A percentile compares a stretch with the other conserved stretches of the same genome.
Conservation (phyloP, 2,888 invertebrate genomes). For the Meiosimyza platycephala region DNA sequence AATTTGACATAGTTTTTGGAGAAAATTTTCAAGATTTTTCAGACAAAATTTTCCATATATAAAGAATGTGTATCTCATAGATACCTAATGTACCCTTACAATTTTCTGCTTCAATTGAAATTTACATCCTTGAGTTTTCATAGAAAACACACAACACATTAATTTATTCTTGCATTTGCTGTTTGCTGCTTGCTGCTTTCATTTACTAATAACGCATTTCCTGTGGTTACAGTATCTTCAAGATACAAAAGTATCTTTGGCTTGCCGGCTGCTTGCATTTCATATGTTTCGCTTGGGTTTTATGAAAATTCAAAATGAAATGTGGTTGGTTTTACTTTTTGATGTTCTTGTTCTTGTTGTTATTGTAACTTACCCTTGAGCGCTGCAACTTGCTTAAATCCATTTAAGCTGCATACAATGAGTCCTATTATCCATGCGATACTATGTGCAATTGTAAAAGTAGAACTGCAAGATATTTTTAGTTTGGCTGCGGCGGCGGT, state of each 20-base stretch:
- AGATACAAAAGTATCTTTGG: background rate
- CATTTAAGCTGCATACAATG: slow-evolving; percentile 58
- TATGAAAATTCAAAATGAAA: background rate
- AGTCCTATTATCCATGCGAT: slow-evolving; percentile 30
- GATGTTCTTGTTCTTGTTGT: slow-evolving; percentile 1
- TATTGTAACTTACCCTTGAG: slow-evolving; percentile 61
- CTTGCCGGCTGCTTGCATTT: slow-evolving; percentile 1
- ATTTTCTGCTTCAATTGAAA: slow-evolving; percentile 7
- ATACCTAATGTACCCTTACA: too few species aligned
- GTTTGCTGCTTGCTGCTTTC: background rate
- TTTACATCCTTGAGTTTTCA: background rate
- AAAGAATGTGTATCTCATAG: too few species aligned
- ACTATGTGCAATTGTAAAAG: background rate
- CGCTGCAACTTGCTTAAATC: slow-evolving; percentile 63
- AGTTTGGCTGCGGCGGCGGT: slow-evolving; percentile 20
- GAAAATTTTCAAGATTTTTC: too few species aligned
- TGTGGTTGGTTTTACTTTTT: background rate
- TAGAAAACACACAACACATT: background rate
- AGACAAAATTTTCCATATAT: too few species aligned
- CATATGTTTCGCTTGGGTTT: slow-evolving; percentile 4
- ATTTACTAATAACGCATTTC: slow-evolving; percentile 27
- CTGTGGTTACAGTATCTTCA: slow-evolving; percentile 24
- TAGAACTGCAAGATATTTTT: slow-evolving; percentile 30
- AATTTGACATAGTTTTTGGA: too few species aligned
- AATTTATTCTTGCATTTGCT: background rate